Conservation (phyloP, 1,140 invertebrate genomes). For the Aradophagus sp. region DNA sequence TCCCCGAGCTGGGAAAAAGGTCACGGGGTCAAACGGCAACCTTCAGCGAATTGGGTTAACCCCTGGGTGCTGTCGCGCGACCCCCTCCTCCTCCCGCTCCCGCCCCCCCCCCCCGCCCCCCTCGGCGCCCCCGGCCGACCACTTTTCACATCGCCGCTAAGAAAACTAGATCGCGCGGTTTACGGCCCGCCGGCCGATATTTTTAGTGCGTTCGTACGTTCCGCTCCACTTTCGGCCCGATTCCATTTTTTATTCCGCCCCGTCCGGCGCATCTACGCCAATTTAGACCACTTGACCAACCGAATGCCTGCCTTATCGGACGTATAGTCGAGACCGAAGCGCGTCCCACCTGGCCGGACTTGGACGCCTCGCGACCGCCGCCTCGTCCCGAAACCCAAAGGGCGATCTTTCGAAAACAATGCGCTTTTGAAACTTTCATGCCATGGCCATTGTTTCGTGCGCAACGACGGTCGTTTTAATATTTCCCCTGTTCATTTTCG, state of each 20-base stretch:
- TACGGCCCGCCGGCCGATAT: slow-evolving; percentile 13
- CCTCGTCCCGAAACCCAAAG: too few relatives aligned
- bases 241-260: slow-evolving; percentile 8
- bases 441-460: too few relatives aligned
- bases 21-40: slow-evolving; percentile 62
- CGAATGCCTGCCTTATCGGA: neutral
- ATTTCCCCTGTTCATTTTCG: too few relatives aligned
- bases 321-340: too few relatives aligned
- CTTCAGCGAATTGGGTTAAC: slow-evolving; percentile 64
- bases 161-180: slow-evolving; percentile 29
- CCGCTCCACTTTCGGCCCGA: slow-evolving; percentile 19
- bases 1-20: slow-evolving; percentile 56
- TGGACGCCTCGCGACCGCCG: too few relatives aligned
- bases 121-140: slow-evolving; percentile 22
- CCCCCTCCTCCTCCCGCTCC: too few relatives aligned
- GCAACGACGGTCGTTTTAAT: too few relatives aligned
- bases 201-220: slow-evolving; percentile 22
- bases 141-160: slow-evolving; percentile 33
- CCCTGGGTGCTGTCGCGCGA: slow-evolving; percentile 52
- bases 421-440: too few relatives aligned
- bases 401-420: too few relatives aligned
- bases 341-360: too few relatives aligned
- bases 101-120: too few relatives aligned
- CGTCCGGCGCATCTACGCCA: neutral
- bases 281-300: slow-evolving; percentile 4